Base-by-base conservation (phyloP, 2,113 vertebrate species). In the Myotis brandtii region DNA sequence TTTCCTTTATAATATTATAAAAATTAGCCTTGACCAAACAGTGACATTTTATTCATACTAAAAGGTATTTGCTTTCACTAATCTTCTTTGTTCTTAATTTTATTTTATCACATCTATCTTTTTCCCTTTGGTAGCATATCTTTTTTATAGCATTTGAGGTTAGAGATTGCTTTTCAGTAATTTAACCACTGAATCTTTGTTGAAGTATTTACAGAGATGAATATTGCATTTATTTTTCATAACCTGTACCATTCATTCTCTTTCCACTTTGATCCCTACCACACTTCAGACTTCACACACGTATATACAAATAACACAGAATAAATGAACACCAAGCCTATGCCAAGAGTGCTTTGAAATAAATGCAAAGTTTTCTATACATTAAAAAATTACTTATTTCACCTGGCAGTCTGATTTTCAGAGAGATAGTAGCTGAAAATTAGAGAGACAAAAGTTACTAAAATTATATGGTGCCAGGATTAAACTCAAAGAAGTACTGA, bases 1-100 rank as follows among this genome's bases (percentile, higher is more conserved):
- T 94, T 86, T 85, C 9, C 84, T 81, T 77, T 86, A 77, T 16
- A 89, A 20, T 6, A 67, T 59, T 34, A 54, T 69, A 30, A 77
- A 75, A 59, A 66, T 94, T 94, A 69, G 66, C 7, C 50, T 84
- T 87, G 40, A 85, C 27, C 13, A 46, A 69, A 59, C 34, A 56
- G 37, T 54, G 50, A 46, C 50, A 40, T 52, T 86, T 88, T n/a
- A 72, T 50, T 56, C 21, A n/a, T 5, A 27, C 2, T 69, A 20
- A 79, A 72, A 50, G 27, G 54, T 66, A 6, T 34, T 77, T 83
- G 30, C 21, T 86, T 87, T 66, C 18, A 11, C 11, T 34, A 32
- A 0, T 70, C 18, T 46, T 76, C n/a, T 81, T 89, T 34, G 5
- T 62, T 89, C 40, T 69, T 37, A 25, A 85, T 72, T 94, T 27